Evolutionary conservation across 1,140 invertebrate species (phyloP).

Genomic region (Drosophila pachea): DNA sequence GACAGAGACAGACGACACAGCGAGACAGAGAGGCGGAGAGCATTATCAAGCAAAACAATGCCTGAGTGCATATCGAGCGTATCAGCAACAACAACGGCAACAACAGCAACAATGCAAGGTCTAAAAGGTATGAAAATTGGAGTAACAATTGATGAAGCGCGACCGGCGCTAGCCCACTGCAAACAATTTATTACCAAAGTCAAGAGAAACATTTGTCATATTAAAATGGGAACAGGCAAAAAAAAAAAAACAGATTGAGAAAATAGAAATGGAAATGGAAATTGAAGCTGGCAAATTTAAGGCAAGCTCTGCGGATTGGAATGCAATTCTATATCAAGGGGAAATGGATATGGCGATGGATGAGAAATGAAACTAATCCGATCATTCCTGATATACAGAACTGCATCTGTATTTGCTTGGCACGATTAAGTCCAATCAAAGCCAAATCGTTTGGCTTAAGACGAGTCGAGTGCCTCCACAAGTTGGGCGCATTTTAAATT

Average conservation of each 20-base stretch:
- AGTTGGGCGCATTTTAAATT: slow-evolving; percentile 74
- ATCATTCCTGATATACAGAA: neutral
- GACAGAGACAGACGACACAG: slow-evolving; percentile 8
- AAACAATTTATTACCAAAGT: slow-evolving; percentile 20
- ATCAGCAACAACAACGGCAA: slow-evolving; percentile 25
- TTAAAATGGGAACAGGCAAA: slow-evolving; percentile 2
- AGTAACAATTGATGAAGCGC: slow-evolving; percentile 23
- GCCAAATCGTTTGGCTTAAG: slow-evolving; percentile 39
- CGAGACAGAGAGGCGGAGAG: slow-evolving; percentile 26
- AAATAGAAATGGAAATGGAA: neutral
- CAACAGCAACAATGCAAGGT: slow-evolving; percentile 4
- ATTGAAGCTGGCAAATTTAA: neutral
- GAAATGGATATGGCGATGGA: too few relatives aligned
- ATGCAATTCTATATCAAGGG: too few relatives aligned
- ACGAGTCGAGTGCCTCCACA: slow-evolving; percentile 48
- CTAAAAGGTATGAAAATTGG: slow-evolving; percentile 24
- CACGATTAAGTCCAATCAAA: slow-evolving; percentile 43
- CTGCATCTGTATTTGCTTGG: neutral
- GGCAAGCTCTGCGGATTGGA: too few relatives aligned
- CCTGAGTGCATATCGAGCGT: slow-evolving; percentile 32
- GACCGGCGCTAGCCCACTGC: slow-evolving; percentile 10
- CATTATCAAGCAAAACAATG: slow-evolving; percentile 37
- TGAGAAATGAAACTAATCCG: neutral
- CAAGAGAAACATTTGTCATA: slow-evolving; percentile 25
- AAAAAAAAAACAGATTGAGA: neutral